Evolutionary conservation across 1,140 invertebrate species (phyloP).

Genomic region (Contarinia nasturtii): DNA sequence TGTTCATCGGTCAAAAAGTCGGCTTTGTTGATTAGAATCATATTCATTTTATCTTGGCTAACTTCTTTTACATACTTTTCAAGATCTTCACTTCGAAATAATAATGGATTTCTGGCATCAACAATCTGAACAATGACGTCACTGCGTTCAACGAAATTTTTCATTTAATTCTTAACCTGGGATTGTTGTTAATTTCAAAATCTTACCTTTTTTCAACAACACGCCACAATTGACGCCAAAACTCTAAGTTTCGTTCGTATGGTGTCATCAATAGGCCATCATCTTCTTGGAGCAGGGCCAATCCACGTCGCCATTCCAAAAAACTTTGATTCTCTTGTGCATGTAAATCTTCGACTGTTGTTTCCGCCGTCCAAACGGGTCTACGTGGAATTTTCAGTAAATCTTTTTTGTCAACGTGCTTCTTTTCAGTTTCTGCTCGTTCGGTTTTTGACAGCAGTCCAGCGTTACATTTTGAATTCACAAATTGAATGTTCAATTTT

Average conservation of each 20-base stretch:
- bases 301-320: conserved; percentile 66
- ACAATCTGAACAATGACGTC: conserved; percentile 92
- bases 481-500: conserved; percentile 54
- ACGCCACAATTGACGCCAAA: conserved; percentile 97
- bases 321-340: conserved; percentile 61
- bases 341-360: conserved; percentile 58
- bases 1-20: conserved; percentile 76
- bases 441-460: conserved; percentile 47
- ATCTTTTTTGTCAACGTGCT: conserved; percentile 43
- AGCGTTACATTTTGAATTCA: conserved; percentile 32
- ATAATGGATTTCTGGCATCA: conserved; percentile 87
- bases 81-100: conserved; percentile 90
- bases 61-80: conserved; percentile 84
- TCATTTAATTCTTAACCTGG: no score
- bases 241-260: conserved; percentile 95
- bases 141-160: conserved; percentile 85
- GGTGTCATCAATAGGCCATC: conserved; percentile 69
- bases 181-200: no score
- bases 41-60: conserved; percentile 50
- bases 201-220: no score
- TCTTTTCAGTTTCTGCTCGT: conserved; percentile 30
- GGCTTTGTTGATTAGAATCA: conserved; percentile 92
- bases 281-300: conserved; percentile 62
- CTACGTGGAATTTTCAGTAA: conserved; percentile 64
- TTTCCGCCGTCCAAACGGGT: conserved; percentile 60